Evolutionary conservation across 2,113 vertebrate species (phyloP).

Genomic region (Hystrix brachyura): DNA sequence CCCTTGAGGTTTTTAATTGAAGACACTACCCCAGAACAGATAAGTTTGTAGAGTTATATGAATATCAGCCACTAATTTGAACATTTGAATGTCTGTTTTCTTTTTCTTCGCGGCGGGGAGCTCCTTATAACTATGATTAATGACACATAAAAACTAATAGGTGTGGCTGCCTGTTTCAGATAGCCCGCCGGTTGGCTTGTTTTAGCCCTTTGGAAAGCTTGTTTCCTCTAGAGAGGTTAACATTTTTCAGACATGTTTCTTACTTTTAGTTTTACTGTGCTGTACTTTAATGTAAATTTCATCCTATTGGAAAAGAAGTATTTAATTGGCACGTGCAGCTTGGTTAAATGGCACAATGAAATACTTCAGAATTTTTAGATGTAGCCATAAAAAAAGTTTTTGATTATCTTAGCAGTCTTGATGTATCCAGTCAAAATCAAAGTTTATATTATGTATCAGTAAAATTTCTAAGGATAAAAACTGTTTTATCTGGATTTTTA

Average conservation of each 20-base stretch:
- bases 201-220: not conserved
- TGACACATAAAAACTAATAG: not conserved
- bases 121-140: not conserved
- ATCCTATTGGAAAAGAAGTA: not conserved
- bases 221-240: conserved; percentile 1
- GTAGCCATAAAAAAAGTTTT: conserved; percentile 47
- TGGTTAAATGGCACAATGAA: conserved; percentile 38
- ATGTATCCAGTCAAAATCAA: conserved; percentile 54
- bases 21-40: not conserved
- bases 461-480: conserved; percentile 59
- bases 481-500: not conserved
- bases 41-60: not conserved
- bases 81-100: not conserved
- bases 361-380: conserved; percentile 39
- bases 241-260: not conserved
- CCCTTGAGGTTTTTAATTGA: not conserved
- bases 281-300: not conserved
- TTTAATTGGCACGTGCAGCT: conserved; percentile 35
- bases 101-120: not conserved
- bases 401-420: conserved; percentile 47
- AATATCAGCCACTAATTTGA: conserved; percentile 11
- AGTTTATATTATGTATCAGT: conserved; percentile 19
- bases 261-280: not conserved
- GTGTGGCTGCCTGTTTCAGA: not conserved
- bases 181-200: not conserved